Evolutionary conservation across 2,797 vertebrate genomes (phyloP).

Genomic region (Prunella strophiata): DNA sequence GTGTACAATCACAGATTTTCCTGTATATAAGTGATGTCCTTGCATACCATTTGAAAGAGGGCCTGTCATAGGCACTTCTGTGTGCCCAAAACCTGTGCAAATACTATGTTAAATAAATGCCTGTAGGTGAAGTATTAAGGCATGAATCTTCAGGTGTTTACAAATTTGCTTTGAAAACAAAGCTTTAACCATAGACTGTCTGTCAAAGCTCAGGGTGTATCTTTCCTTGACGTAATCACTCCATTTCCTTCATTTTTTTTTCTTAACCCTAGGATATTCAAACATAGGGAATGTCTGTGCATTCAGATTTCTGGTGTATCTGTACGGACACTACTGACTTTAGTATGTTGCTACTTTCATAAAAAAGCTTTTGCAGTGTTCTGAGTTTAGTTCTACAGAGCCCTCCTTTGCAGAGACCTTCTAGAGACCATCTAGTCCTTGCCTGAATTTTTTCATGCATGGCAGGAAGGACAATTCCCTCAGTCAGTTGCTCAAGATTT

Average conservation of each 20-base stretch:
- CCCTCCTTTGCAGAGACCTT: neutral
- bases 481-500: neutral
- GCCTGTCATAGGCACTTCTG: neutral
- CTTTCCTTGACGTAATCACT: neutral
- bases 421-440: neutral
- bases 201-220: neutral
- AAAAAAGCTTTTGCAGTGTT: neutral
- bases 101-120: neutral
- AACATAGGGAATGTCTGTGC: neutral
- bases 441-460: neutral
- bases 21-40: neutral
- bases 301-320: neutral
- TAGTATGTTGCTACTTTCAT: neutral
- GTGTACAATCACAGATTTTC: neutral
- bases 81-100: neutral
- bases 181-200: neutral
- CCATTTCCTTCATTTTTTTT: neutral
- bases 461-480: neutral
- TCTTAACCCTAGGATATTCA: neutral
- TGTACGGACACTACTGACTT: neutral
- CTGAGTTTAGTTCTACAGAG: neutral
- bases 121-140: neutral
- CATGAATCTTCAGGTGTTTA: neutral
- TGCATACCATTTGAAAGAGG: neutral
- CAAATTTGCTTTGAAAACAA: neutral